These are phyloP conservation scores for Poecilia picta DNA, from an alignment of 2,797 vertebrate genomes.

Conservation along the genomic window DNA sequence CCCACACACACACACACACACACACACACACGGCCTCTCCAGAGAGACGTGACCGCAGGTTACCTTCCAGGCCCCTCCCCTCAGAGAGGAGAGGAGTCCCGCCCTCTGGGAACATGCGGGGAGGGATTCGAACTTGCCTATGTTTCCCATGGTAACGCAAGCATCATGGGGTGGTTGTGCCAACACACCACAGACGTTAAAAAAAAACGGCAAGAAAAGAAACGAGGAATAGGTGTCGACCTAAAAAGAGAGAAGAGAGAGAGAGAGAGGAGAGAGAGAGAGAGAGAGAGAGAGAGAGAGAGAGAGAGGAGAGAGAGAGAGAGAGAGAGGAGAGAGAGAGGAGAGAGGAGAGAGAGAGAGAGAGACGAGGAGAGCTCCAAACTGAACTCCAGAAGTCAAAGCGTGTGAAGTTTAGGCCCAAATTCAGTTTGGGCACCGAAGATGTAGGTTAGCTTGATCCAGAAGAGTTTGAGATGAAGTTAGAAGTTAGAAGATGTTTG, in stretches of 20 bases:
- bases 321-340: no score
- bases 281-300: slow-evolving; percentile 24
- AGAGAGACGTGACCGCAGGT: slow-evolving; percentile 73
- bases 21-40: slow-evolving; percentile 24
- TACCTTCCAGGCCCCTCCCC: slow-evolving; percentile 64
- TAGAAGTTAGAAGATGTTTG: not conserved
- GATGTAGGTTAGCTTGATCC: no score
- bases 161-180: slow-evolving; percentile 80
- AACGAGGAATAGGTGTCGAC: slow-evolving; percentile 76
- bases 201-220: slow-evolving; percentile 36
- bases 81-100: slow-evolving; percentile 70
- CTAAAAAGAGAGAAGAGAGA: slow-evolving; percentile 63
- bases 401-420: slow-evolving; percentile 1
- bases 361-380: slow-evolving; percentile 22
- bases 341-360: no score
- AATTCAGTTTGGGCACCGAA: not conserved
- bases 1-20: no score
- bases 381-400: slow-evolving; percentile 8
- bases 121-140: slow-evolving; percentile 66
- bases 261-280: slow-evolving; percentile 36
- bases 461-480: not conserved
- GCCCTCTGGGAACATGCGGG: slow-evolving; percentile 74
- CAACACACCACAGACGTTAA: slow-evolving; percentile 73
- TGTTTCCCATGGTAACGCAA: slow-evolving; percentile 78
- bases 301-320: not conserved